Percentiles rank a stretch among this genome's conserved stretches.
phyloP scores from a whole-genome alignment of 2,113 vertebrate genomes.

The Symphodus melops region DNA sequence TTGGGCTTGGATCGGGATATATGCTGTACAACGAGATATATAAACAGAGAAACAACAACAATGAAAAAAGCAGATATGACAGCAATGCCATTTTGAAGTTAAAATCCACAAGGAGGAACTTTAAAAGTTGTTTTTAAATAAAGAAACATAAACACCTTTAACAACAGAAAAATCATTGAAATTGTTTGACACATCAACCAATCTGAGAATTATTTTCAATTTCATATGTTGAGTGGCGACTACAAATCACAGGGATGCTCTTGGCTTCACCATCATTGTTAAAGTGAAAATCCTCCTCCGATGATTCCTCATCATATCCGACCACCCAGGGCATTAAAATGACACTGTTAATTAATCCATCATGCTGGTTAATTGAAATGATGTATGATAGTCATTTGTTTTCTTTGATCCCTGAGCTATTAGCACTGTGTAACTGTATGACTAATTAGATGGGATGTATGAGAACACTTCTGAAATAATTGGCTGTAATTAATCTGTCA shows the following conservation, averaged over 20 bases:
- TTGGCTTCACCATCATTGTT: conserved; percentile 46
- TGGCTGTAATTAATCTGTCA: conserved; percentile 85
- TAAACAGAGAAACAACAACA: too few relatives aligned
- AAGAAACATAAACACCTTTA: too few relatives aligned
- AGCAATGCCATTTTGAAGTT: too few relatives aligned
- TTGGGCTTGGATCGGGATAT: too few relatives aligned
- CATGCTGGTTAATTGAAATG: conserved; percentile 82
- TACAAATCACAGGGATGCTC: conserved; percentile 29
- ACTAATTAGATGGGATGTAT: conserved; percentile 83
- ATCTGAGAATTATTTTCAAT: neutral
- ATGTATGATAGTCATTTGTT: conserved; percentile 85
- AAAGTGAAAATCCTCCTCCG: conserved; percentile 46
- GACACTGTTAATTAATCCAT: conserved; percentile 82
- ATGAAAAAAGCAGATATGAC: too few relatives aligned
- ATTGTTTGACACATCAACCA: neutral
- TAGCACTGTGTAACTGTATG: conserved; percentile 82
- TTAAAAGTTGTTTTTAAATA: too few relatives aligned
- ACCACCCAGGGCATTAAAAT: conserved; percentile 74
- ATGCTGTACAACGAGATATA: too few relatives aligned
- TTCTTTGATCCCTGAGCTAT: conserved; percentile 80
- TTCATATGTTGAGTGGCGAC: conserved; percentile 13
- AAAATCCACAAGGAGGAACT: too few relatives aligned
- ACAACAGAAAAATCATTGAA: neutral
- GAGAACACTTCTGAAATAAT: conserved; percentile 83
- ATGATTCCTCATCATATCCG: conserved; percentile 68